phyloP scores from a whole-genome alignment of 2,113 vertebrate species.

The Platichthys stellatus region DNA sequence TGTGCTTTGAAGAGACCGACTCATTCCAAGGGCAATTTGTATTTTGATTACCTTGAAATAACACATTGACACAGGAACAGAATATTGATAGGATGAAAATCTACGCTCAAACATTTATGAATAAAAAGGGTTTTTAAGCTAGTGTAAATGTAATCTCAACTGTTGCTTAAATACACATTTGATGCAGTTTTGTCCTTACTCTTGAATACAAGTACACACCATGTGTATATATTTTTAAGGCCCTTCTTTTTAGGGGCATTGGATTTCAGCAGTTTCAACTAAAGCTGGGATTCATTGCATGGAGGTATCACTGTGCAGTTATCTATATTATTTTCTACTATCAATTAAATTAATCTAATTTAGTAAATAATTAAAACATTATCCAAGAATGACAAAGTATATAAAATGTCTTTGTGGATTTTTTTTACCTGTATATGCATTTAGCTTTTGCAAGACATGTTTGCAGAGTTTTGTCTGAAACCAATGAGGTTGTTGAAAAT shows the following conservation, averaged over 20 bases:
- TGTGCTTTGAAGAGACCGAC: conserved; percentile 51
- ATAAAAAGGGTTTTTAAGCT: too few species aligned
- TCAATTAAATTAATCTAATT: too few species aligned
- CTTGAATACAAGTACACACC: too few species aligned
- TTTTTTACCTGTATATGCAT: background rate
- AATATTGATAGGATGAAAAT: background rate
- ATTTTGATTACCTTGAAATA: conserved; percentile 31
- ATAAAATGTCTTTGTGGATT: too few species aligned
- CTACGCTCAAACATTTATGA: too few species aligned
- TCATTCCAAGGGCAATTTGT: conserved; percentile 18
- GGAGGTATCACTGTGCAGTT: too few species aligned
- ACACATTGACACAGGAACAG: background rate
- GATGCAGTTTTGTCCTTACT: background rate
- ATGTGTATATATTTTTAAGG: too few species aligned
- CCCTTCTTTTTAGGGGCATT: too few species aligned
- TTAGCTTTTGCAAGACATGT: background rate
- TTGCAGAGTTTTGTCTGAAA: background rate
- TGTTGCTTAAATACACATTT: conserved; percentile 3
- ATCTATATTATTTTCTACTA: too few species aligned
- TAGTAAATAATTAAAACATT: background rate
- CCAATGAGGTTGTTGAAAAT: background rate
- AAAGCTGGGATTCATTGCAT: too few species aligned
- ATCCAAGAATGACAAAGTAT: background rate
- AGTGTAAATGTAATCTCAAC: background rate
- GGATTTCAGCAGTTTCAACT: too few species aligned